Percentiles rank a stretch among this genome's conserved stretches.
Conservation (phyloP, 2,888 invertebrate species). For the Epirrhoe alternata region DNA sequence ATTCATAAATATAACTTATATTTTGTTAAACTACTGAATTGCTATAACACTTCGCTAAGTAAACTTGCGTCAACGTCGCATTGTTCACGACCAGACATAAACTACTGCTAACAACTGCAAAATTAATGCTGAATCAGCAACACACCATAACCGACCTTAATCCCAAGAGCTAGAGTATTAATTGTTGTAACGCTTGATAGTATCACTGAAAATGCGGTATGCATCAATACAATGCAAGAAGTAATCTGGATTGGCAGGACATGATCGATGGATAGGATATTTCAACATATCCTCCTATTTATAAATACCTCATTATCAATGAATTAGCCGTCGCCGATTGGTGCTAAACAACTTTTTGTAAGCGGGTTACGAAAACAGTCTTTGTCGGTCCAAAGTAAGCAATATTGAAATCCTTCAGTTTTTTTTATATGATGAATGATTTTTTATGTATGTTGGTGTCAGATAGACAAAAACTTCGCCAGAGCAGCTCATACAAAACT, state of each 20-base stretch:
- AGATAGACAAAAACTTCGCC: too few species aligned
- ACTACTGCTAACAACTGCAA: conserved; percentile 46
- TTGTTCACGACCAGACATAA: conserved; percentile 51
- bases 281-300: conserved; percentile 10
- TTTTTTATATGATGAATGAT: too few species aligned
- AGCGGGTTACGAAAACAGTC: too few species aligned
- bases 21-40: too few species aligned
- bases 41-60: conserved; percentile 17
- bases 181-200: conserved; percentile 38
- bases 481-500: too few species aligned
- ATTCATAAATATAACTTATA: too few species aligned
- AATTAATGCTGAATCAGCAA: conserved; percentile 36
- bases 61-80: conserved; percentile 49
- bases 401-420: too few species aligned
- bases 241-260: conserved; percentile 10
- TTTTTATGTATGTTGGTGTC: too few species aligned
- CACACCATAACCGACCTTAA: conserved; percentile 42
- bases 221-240: conserved; percentile 43
- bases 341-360: too few species aligned
- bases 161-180: conserved; percentile 31
- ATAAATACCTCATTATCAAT: neutral
- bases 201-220: conserved; percentile 57
- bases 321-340: neutral
- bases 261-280: neutral
- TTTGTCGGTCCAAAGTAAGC: too few species aligned